A percentile compares a stretch with the other conserved stretches of the same genome.
These are phyloP conservation scores for Enteromius argenteus DNA, from an alignment of 2,797 vertebrate genomes.

Conservation along the genomic window DNA sequence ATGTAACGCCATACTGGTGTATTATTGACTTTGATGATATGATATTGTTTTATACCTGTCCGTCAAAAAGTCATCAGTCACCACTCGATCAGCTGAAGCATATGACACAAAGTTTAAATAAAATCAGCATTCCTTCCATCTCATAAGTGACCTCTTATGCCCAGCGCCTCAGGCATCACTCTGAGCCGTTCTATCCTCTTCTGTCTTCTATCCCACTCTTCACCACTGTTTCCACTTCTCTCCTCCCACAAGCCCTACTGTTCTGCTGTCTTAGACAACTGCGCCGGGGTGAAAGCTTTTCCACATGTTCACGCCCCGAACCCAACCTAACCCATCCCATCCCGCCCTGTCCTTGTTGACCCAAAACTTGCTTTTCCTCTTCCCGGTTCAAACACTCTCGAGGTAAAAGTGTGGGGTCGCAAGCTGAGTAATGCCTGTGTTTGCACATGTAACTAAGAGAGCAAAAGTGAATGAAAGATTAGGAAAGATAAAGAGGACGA, in stretches of 20 bases:
- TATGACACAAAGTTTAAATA: conserved; percentile 12
- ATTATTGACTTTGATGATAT: neutral
- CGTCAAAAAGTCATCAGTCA: neutral
- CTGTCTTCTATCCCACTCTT: neutral
- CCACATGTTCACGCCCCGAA: neutral
- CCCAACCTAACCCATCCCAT: neutral
- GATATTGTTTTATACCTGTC: conserved; percentile 4
- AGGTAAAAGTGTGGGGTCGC: neutral
- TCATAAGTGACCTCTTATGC: conserved; percentile 25
- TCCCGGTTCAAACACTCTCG: neutral
- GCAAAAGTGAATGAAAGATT: conserved; percentile 44
- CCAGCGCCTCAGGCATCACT: conserved; percentile 1
- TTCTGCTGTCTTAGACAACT: conserved; percentile 46
- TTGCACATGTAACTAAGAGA: conserved; percentile 45
- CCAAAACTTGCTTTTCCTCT: neutral
- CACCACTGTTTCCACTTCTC: conserved; percentile 12
- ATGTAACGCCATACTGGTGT: neutral
- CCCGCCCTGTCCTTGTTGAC: neutral
- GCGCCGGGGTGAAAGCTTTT: conserved; percentile 17
- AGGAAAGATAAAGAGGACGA: conserved; percentile 53
- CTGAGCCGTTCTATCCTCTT: neutral
- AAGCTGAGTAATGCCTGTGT: conserved; percentile 17
- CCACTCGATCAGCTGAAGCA: neutral
- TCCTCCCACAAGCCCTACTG: conserved; percentile 12
- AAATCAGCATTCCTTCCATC: conserved; percentile 33